These are phyloP conservation scores for Nothocercus nigrocapillus DNA, from an alignment of 2,113 vertebrate genomes.

Conservation along the genomic window DNA sequence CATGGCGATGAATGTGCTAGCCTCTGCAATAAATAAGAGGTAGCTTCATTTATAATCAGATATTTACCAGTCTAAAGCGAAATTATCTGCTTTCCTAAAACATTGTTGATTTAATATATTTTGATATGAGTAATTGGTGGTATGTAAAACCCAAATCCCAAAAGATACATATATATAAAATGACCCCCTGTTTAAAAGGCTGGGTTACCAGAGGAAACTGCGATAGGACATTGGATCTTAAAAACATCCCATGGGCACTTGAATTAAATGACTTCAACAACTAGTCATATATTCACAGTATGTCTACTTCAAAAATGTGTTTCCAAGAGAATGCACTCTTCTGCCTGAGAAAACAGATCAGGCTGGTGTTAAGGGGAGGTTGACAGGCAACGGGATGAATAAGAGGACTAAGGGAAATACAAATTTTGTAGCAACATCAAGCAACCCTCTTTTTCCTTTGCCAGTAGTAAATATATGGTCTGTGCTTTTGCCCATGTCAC, in stretches of 20 bases:
- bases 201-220: background rate
- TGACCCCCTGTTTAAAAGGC: background rate
- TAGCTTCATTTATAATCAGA: slow-evolving; percentile 57
- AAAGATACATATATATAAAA: slow-evolving; percentile 36
- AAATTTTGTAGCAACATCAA: background rate
- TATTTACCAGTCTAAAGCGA: slow-evolving; percentile 50
- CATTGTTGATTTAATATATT: slow-evolving; percentile 46
- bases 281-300: background rate
- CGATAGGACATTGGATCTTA: background rate
- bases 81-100: slow-evolving; percentile 64
- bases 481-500: background rate
- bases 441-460: background rate
- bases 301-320: background rate
- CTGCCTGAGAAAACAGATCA: background rate
- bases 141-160: slow-evolving; percentile 6
- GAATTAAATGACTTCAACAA: background rate
- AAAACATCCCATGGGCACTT: background rate
- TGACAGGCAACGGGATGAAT: background rate
- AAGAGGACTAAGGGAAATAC: background rate
- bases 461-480: background rate
- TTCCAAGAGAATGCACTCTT: background rate
- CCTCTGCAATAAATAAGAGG: slow-evolving; percentile 76
- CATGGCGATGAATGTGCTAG: slow-evolving; percentile 77
- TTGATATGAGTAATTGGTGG: slow-evolving; percentile 54
- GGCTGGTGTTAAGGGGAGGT: background rate